Evolutionary conservation across 1,140 invertebrate species (phyloP).

Genomic region (Zaprionus tsacasi): DNA sequence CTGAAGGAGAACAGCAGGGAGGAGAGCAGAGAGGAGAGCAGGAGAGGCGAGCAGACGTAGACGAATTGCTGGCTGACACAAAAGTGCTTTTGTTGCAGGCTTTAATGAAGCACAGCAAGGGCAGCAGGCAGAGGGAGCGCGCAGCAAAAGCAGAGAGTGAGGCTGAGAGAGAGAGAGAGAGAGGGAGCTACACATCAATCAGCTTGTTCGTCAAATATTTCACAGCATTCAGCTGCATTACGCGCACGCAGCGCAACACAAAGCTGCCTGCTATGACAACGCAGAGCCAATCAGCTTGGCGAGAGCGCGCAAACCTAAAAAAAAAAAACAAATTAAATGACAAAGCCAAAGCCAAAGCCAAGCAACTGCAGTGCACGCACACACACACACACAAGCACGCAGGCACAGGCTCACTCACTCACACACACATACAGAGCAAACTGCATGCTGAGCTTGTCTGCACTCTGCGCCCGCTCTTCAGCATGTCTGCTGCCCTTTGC

Average conservation of each 20-base stretch:
- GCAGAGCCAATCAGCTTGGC: slow-evolving; percentile 18
- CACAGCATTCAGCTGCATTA: background rate
- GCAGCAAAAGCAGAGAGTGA: background rate
- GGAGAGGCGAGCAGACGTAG: slow-evolving; percentile 40
- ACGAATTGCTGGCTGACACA: slow-evolving; percentile 77
- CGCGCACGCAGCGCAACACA: background rate
- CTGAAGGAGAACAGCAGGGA: slow-evolving; percentile 16
- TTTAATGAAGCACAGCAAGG: slow-evolving; percentile 26
- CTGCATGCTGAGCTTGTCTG: slow-evolving; percentile 64
- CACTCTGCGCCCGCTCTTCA: background rate
- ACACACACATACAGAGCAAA: slow-evolving; percentile 29
- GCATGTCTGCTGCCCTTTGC: background rate
- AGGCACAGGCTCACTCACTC: slow-evolving; percentile 7
- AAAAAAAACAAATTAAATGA: slow-evolving; percentile 36
- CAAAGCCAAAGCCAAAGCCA: slow-evolving; percentile 15
- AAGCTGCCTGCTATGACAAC: slow-evolving; percentile 43
- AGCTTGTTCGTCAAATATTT: background rate
- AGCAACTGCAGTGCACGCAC: slow-evolving; percentile 54
- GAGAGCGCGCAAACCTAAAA: slow-evolving; percentile 6
- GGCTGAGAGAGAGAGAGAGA: background rate
- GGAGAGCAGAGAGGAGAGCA: background rate
- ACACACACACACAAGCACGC: slow-evolving; percentile 5
- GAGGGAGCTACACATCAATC: background rate
- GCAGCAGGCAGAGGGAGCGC: background rate
- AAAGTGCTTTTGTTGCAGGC: slow-evolving; percentile 80